phyloP scores from a whole-genome alignment of 2,888 invertebrate genomes.

The Pseudococcus viburni region DNA sequence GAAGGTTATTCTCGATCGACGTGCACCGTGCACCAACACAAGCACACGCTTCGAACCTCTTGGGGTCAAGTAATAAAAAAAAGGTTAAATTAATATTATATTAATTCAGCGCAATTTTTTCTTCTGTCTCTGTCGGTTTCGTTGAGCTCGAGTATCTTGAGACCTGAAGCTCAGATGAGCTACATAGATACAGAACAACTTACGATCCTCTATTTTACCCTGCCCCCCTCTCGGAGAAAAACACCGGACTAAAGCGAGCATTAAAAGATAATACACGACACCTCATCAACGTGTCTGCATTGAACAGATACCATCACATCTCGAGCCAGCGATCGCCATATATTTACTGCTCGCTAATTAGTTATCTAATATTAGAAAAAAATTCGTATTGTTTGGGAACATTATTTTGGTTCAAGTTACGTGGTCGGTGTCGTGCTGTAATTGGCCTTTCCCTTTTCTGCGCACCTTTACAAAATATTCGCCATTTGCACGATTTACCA shows the following conservation, averaged over 20 bases:
- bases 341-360: neutral
- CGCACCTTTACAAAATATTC: too few species aligned
- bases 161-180: constrained; percentile 1
- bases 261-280: neutral
- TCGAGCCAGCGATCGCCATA: neutral
- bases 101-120: constrained; percentile 8
- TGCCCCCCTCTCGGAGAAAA: neutral
- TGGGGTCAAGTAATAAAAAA: constrained; percentile 27
- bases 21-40: neutral
- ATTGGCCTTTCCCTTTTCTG: constrained; percentile 9
- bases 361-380: constrained; percentile 17
- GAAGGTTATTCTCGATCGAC: neutral
- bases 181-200: neutral
- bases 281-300: neutral
- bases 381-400: neutral
- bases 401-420: neutral
- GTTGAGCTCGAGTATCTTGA: too few species aligned
- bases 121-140: neutral
- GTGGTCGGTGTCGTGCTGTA: neutral
- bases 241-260: neutral
- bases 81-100: constrained; percentile 32
- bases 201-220: neutral
- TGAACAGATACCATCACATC: neutral
- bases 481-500: too few species aligned
- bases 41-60: neutral